Base-by-base conservation (phyloP, 2,888 invertebrate genomes). In the Creontiades dilutus region DNA sequence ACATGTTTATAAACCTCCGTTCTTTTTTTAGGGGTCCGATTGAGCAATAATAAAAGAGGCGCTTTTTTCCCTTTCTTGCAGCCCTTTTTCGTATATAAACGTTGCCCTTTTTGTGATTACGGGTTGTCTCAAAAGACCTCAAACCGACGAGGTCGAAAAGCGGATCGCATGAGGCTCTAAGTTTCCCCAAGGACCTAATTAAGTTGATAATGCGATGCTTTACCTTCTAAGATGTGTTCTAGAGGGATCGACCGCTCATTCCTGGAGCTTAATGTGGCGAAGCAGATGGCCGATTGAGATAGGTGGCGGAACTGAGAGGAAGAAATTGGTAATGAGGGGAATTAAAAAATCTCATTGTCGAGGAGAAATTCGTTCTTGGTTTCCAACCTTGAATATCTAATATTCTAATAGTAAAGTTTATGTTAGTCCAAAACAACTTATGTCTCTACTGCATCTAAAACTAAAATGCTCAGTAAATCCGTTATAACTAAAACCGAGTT, bases 81-180 rank as follows among this genome's bases (percentile, higher is more conserved):
- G 82, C 52, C 82, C 47, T 82, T 52, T n/a, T 82, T 82, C 68
- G 23, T 82, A 37, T 37, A 2, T 37, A 82, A 82, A 52, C 23
- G 82, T 48, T 52, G 47, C 82, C 82, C 82, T 82, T 82, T 82
- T 82, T 82, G 52, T 82, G 82, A 82, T 82, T 82, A 82, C 48
- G 82, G 82, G 82, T 46, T 82, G 23, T 52, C 52, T 52, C 52
- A 52, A 82, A 48, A 52, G 19, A 16, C 82, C 82, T 75, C 80
- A 11, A 12, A 48, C 27, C 47, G 80, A n/a, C 52, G 7, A 23
- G 82, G 52, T 82, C 82, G 23, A 52, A 37, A 82, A 82, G 52
- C 47, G 48, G 82, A 48, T 48, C 82, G 82, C 47, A 82, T 48
- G 82, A 48, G 82, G 47, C 82, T 48, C 52, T 7, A 82, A 68